These are phyloP conservation scores for Avahi laniger DNA, from an alignment of 2,797 vertebrate genomes.

Conservation along the genomic window DNA sequence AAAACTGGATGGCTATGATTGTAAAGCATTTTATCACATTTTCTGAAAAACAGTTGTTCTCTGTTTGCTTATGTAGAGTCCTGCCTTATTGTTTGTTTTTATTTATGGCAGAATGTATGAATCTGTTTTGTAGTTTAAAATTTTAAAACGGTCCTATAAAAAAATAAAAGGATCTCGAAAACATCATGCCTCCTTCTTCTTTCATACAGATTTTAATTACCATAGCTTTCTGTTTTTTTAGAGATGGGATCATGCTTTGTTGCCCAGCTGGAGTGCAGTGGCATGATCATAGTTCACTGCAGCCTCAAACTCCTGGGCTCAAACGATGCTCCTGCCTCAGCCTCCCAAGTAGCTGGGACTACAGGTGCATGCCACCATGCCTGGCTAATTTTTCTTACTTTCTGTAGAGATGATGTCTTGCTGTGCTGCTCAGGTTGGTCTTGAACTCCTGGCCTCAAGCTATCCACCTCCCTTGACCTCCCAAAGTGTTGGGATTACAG, in stretches of 20 bases:
- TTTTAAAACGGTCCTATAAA: constrained; percentile 83
- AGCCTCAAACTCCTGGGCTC: neutral
- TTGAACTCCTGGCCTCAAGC: neutral
- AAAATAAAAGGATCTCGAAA: constrained; percentile 85
- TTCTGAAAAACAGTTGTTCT: constrained; percentile 85
- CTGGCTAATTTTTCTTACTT: neutral
- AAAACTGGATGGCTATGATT: constrained; percentile 89
- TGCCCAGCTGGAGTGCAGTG: neutral
- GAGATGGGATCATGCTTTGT: neutral
- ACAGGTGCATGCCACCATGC: too few species aligned
- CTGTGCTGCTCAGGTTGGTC: neutral
- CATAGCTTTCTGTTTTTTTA: constrained; percentile 59
- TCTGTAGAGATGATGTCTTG: neutral
- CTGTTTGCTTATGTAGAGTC: constrained; percentile 86
- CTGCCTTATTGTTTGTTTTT: constrained; percentile 87
- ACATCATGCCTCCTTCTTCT: constrained; percentile 68
- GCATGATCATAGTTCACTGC: too few species aligned
- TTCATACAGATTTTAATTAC: constrained; percentile 71
- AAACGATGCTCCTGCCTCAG: neutral
- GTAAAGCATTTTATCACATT: constrained; percentile 86
- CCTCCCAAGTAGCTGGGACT: neutral
- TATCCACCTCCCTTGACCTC: too few species aligned
- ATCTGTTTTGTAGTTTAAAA: constrained; percentile 88
- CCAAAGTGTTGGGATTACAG: too few species aligned
- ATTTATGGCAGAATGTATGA: constrained; percentile 88